A percentile compares a stretch with the other conserved stretches of the same genome.
phyloP scores from a whole-genome alignment of 2,797 vertebrate genomes.

The Momotus momota region DNA sequence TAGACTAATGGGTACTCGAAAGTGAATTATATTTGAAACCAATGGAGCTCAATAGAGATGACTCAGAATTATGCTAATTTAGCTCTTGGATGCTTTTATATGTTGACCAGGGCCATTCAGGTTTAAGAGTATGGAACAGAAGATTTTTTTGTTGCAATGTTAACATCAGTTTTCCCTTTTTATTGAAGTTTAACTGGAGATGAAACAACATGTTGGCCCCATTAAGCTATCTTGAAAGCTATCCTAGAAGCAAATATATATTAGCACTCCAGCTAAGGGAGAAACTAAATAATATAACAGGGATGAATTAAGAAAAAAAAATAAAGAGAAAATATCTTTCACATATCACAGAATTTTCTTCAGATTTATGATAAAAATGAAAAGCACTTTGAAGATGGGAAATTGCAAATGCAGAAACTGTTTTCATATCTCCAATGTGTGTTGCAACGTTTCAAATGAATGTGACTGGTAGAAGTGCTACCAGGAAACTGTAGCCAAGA shows the following conservation, averaged over 20 bases:
- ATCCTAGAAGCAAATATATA: slow-evolving; percentile 56
- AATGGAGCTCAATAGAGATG: neutral
- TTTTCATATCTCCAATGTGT: neutral
- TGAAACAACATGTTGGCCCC: neutral
- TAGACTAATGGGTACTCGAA: slow-evolving; percentile 25
- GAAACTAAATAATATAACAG: slow-evolving; percentile 26
- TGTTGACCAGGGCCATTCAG: slow-evolving; percentile 19
- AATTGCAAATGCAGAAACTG: slow-evolving; percentile 37
- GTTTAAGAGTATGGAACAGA: slow-evolving; percentile 37
- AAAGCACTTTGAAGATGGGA: slow-evolving; percentile 23
- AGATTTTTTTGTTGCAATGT: slow-evolving; percentile 51
- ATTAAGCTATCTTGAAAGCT: slow-evolving; percentile 13
- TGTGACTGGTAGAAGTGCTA: slow-evolving; percentile 64
- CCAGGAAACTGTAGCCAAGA: neutral
- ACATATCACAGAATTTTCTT: slow-evolving; percentile 30
- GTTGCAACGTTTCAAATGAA: slow-evolving; percentile 18
- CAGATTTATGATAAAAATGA: slow-evolving; percentile 23
- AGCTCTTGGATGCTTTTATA: slow-evolving; percentile 6
- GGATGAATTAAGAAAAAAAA: slow-evolving; percentile 33
- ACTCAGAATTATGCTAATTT: slow-evolving; percentile 57
- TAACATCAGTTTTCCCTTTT: slow-evolving; percentile 29
- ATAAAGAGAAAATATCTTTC: neutral
- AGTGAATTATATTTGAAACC: slow-evolving; percentile 15
- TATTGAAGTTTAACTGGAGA: slow-evolving; percentile 49
- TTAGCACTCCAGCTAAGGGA: slow-evolving; percentile 7